Conservation (phyloP, 2,888 invertebrate genomes). For the Lysandra coridon region DNA sequence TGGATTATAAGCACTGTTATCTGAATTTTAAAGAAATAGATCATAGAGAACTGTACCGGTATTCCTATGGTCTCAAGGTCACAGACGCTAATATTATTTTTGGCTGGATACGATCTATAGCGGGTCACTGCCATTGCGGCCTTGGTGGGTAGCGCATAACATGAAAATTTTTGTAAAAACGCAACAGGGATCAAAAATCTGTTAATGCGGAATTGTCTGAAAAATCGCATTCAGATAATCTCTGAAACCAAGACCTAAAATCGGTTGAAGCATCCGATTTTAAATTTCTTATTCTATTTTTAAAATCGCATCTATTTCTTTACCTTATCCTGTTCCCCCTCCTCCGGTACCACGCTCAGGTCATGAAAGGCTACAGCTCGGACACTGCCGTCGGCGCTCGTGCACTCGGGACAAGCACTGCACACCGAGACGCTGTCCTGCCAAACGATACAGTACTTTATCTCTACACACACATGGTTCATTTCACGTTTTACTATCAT, state of each 20-base stretch:
- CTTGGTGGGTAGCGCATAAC: not conserved
- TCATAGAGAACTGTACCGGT: not conserved
- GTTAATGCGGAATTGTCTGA: too few relatives aligned
- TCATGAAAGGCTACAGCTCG: constrained; percentile 84
- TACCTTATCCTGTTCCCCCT: constrained; percentile 75
- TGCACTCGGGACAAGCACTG: constrained; percentile 79
- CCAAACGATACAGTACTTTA: constrained; percentile 68
- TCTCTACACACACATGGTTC: constrained; percentile 38
- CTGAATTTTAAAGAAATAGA: not conserved
- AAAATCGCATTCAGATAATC: too few relatives aligned
- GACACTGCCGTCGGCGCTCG: constrained; percentile 61
- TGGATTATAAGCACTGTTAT: not conserved
- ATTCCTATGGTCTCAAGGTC: not conserved
- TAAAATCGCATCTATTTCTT: not conserved
- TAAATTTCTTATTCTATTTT: too few relatives aligned
- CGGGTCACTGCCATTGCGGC: not conserved
- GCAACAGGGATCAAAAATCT: too few relatives aligned
- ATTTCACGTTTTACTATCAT: not conserved
- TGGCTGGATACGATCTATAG: not conserved
- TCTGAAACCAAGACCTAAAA: too few relatives aligned
- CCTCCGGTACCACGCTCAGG: constrained; percentile 88
- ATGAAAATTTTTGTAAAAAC: too few relatives aligned
- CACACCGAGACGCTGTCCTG: constrained; percentile 80
- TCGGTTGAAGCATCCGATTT: too few relatives aligned
- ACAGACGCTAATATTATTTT: not conserved